Percentiles rank a stretch among this genome's conserved stretches.
Conservation (phyloP, 2,113 vertebrate genomes). For the Tychaedon coryphoeus region DNA sequence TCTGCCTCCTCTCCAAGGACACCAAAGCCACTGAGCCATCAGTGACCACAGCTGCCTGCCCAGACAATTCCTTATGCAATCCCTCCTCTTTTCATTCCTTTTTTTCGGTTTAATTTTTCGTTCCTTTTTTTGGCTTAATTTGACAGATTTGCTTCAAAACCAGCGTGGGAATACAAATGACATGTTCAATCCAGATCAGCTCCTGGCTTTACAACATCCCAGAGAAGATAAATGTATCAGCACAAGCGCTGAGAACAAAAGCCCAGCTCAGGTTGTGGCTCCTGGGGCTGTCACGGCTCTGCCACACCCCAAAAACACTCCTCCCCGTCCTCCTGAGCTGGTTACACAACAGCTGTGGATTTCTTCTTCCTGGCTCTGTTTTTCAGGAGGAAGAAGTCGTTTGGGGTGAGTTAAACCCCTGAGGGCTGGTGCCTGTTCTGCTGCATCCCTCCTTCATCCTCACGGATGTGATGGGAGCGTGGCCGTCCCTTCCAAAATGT, state of each 20-base stretch:
- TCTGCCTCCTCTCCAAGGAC: background rate
- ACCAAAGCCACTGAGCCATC: background rate
- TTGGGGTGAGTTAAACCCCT: background rate
- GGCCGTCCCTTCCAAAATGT: background rate
- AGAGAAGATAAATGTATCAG: background rate
- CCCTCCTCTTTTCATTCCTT: background rate
- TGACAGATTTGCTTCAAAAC: constrained; percentile 36
- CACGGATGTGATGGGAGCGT: accelerated
- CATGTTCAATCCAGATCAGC: constrained; percentile 57
- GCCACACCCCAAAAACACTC: background rate
- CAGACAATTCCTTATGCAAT: background rate
- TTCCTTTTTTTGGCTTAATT: background rate
- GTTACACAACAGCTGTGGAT: background rate
- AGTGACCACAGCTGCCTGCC: background rate
- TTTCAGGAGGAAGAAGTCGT: background rate
- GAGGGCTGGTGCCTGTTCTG: background rate
- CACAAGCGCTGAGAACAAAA: constrained; percentile 7
- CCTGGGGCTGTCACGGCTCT: background rate
- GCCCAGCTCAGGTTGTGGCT: background rate
- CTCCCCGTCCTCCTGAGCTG: background rate
- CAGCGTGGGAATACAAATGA: constrained; percentile 53
- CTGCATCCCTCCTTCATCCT: background rate
- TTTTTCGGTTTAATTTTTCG: background rate
- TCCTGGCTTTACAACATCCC: constrained; percentile 10
- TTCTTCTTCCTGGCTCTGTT: background rate